These are phyloP conservation scores for Calycopis cecrops DNA, from an alignment of 1,140 invertebrate genomes.

Conservation along the genomic window DNA sequence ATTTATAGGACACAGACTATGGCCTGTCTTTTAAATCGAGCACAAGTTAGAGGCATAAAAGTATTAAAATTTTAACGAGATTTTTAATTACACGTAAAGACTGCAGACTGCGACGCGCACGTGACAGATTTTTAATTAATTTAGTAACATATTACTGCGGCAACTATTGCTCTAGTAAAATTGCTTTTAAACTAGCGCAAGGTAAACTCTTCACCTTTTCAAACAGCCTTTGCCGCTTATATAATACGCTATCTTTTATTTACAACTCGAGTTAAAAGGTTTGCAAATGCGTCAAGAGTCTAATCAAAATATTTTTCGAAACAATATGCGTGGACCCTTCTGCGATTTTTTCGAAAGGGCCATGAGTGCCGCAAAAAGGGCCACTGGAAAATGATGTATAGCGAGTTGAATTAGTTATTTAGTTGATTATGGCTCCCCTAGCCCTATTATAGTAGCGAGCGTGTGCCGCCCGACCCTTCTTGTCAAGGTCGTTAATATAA, in stretches of 20 bases:
- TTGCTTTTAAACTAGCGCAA: slow-evolving; percentile 25
- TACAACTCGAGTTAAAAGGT: neutral
- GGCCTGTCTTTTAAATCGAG: too few species aligned
- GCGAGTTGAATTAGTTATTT: slow-evolving; percentile 71
- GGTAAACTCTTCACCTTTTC: slow-evolving; percentile 27
- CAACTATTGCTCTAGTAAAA: neutral
- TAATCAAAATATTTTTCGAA: neutral
- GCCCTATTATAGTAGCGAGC: slow-evolving; percentile 63
- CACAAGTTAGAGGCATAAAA: too few species aligned
- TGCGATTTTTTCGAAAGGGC: slow-evolving; percentile 28
- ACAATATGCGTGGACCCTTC: slow-evolving; percentile 3
- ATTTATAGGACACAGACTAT: too few species aligned
- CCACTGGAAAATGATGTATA: slow-evolving; percentile 50
- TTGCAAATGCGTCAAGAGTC: neutral
- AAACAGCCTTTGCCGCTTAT: neutral
- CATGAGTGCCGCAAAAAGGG: slow-evolving; percentile 56
- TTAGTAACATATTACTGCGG: slow-evolving; percentile 1
- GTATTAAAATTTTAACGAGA: too few species aligned
- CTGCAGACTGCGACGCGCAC: slow-evolving; percentile 6
- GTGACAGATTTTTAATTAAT: slow-evolving; percentile 23
- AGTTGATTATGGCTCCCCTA: slow-evolving; percentile 66
- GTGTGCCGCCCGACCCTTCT: slow-evolving; percentile 60
- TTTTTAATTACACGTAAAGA: too few species aligned
- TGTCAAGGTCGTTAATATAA: slow-evolving; percentile 63
- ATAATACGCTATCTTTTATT: slow-evolving; percentile 2